phyloP scores from a whole-genome alignment of 2,888 invertebrate genomes.

The Sphinx pinastri region DNA sequence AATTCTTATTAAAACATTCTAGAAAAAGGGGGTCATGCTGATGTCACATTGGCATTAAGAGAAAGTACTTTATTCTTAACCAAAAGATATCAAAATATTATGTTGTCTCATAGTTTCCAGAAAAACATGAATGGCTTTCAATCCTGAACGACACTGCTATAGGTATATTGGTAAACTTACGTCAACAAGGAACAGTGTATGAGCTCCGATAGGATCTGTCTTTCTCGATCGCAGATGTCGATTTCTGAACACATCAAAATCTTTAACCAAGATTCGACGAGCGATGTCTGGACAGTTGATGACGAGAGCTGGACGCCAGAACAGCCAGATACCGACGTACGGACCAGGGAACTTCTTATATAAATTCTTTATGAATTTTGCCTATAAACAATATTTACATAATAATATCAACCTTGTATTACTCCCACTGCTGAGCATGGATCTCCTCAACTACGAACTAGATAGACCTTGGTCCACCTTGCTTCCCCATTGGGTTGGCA shows the following conservation, averaged over 20 bases:
- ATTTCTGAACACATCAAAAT: slow-evolving; percentile 58
- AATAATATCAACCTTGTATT: neutral
- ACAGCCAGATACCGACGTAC: slow-evolving; percentile 65
- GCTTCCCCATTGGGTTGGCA: too few species aligned
- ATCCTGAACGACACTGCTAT: too few species aligned
- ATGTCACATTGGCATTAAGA: too few species aligned
- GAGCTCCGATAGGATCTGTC: slow-evolving; percentile 56
- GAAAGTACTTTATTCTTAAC: too few species aligned
- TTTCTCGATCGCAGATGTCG: slow-evolving; percentile 54
- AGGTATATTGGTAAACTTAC: slow-evolving; percentile 43
- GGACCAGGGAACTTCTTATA: slow-evolving; percentile 51
- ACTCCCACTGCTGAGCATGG: too few species aligned
- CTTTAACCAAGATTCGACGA: slow-evolving; percentile 58
- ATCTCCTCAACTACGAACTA: too few species aligned
- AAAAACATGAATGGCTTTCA: too few species aligned
- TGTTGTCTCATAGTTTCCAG: too few species aligned
- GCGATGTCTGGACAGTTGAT: slow-evolving; percentile 61
- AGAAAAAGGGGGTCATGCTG: too few species aligned
- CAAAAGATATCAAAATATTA: too few species aligned
- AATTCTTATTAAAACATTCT: too few species aligned
- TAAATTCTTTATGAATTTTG: slow-evolving; percentile 52
- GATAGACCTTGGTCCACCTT: too few species aligned
- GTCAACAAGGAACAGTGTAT: slow-evolving; percentile 58
- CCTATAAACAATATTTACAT: slow-evolving; percentile 41
- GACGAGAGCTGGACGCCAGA: slow-evolving; percentile 64